phyloP scores from a whole-genome alignment of 1,140 invertebrate genomes.

The Papilio machaon region DNA sequence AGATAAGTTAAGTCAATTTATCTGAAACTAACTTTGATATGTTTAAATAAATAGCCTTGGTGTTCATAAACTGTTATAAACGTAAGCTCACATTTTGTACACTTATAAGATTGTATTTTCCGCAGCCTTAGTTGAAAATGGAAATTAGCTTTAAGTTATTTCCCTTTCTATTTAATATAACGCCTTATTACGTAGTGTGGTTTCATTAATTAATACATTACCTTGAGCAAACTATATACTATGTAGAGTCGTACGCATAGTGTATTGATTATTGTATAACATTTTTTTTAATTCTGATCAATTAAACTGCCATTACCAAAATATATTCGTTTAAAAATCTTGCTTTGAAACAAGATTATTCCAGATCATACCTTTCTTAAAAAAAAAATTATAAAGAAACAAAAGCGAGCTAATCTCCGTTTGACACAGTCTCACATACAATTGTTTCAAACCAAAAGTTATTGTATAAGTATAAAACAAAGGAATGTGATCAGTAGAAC shows the following conservation, averaged over 20 bases:
- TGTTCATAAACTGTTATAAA: no score
- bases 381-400: conserved; percentile 43
- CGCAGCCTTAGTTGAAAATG: no score
- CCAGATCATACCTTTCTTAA: conserved; percentile 6
- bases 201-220: not conserved
- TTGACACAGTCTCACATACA: conserved; percentile 55
- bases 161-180: no score
- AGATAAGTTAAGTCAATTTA: no score
- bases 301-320: not conserved
- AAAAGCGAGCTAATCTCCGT: conserved; percentile 55
- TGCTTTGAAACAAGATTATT: no score
- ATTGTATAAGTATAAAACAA: conserved; percentile 50
- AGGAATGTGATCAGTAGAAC: conserved; percentile 32
- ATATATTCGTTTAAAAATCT: no score
- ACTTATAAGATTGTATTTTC: no score
- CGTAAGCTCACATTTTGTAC: no score
- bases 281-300: not conserved
- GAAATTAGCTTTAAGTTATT: no score
- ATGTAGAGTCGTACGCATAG: not conserved
- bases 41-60: no score
- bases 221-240: no score
- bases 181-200: not conserved
- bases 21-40: no score
- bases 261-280: not conserved
- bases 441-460: conserved; percentile 56